These are phyloP conservation scores for Vulpes vulpes DNA, from an alignment of 2,113 vertebrate species.

Conservation along the genomic window DNA sequence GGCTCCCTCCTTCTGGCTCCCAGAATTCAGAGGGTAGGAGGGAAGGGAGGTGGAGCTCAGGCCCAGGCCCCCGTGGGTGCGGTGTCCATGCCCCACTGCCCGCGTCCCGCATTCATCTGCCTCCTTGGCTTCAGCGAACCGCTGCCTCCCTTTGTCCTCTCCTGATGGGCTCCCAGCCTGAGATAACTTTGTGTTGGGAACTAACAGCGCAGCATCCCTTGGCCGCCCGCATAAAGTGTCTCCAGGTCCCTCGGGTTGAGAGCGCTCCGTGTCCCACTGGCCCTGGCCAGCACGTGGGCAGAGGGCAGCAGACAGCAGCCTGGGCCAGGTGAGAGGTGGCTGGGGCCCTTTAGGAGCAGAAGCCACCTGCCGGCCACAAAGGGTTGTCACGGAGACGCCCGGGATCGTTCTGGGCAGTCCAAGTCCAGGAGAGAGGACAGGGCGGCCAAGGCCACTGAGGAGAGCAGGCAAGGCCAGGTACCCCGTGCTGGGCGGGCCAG, in stretches of 20 bases:
- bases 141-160: background rate
- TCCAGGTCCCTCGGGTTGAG: background rate
- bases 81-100: background rate
- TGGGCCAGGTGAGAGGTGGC: background rate
- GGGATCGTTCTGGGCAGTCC: background rate
- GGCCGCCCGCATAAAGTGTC: fast-evolving
- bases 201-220: background rate
- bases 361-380: background rate
- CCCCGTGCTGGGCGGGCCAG: fast-evolving
- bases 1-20: background rate
- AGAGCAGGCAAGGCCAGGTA: background rate
- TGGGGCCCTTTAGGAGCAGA: background rate
- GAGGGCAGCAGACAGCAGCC: background rate
- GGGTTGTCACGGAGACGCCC: background rate
- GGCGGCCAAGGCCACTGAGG: background rate
- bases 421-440: too few relatives aligned
- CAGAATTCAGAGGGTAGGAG: background rate
- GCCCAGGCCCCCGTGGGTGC: fast-evolving
- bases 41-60: fast-evolving
- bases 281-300: fast-evolving
- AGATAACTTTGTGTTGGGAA: background rate
- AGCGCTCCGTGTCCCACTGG: fast-evolving
- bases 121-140: background rate
- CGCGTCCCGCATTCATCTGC: background rate
- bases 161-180: background rate